Conservation (phyloP, 2,797 vertebrate species). For the Podarcis siculus region DNA sequence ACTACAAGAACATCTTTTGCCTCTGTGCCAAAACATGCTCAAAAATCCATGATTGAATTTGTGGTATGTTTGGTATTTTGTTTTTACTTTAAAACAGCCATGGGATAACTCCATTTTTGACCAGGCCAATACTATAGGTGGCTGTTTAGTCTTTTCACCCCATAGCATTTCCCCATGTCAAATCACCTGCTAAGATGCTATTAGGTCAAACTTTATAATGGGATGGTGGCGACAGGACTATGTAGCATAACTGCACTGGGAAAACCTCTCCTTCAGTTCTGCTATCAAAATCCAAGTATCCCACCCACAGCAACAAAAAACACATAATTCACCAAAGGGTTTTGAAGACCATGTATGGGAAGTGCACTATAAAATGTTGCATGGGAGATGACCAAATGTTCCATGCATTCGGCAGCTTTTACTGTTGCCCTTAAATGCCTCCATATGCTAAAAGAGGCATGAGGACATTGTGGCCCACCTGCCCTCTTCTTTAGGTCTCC, state of each 20-base stretch:
- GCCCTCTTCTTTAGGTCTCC: too few relatives aligned
- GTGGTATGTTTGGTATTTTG: too few relatives aligned
- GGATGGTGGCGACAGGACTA: too few relatives aligned
- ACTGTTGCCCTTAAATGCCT: too few relatives aligned
- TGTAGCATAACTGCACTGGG: neutral
- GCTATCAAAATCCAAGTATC: neutral
- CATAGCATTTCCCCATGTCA: neutral
- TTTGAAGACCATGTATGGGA: too few relatives aligned
- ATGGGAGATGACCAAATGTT: too few relatives aligned
- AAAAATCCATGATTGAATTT: neutral
- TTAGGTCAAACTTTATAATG: neutral
- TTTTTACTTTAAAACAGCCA: neutral
- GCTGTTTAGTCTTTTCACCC: neutral
- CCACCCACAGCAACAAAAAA: too few relatives aligned
- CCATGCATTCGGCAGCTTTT: too few relatives aligned
- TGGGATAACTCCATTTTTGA: neutral
- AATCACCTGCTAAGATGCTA: neutral
- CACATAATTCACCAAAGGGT: too few relatives aligned
- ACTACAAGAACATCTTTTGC: neutral
- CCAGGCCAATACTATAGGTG: neutral
- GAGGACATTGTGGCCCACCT: too few relatives aligned
- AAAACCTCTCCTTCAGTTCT: neutral
- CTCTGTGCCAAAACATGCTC: neutral
- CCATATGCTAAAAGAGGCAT: too few relatives aligned
- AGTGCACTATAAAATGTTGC: too few relatives aligned